Percentiles rank a stretch among this genome's conserved stretches.
Evolutionary conservation across 2,888 invertebrate species (phyloP).

Genomic region (Drosophila peninsularis): DNA sequence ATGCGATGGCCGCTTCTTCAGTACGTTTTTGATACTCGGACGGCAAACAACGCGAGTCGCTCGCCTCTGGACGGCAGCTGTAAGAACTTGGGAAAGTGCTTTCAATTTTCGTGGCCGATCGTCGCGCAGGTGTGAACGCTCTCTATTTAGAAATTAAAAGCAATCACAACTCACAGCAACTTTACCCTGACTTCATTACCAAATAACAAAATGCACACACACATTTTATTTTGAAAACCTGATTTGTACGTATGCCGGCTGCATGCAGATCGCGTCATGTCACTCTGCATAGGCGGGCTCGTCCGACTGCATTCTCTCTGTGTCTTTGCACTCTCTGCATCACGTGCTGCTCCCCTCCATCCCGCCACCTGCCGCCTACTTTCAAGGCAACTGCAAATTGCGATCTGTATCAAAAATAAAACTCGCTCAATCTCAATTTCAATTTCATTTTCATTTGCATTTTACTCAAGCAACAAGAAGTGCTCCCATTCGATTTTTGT

Average conservation of each 20-base stretch:
- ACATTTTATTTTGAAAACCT: too few relatives aligned
- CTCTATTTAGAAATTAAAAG: conserved; percentile 21
- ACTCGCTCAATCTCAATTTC: conserved; percentile 31
- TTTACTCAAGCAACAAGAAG: conserved; percentile 1
- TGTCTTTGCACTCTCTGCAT: conserved; percentile 39
- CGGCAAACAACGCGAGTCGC: conserved; percentile 67
- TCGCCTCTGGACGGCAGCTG: conserved; percentile 37
- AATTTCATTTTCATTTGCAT: conserved; percentile 21
- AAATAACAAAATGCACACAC: background rate
- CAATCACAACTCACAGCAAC: conserved; percentile 8
- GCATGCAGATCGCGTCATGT: conserved; percentile 23
- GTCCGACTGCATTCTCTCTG: conserved; percentile 72
- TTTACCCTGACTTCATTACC: background rate
- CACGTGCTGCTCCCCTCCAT: conserved; percentile 47
- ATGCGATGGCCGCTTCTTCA: conserved; percentile 48
- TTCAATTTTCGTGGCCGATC: conserved; percentile 41
- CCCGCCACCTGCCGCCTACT: conserved; percentile 9
- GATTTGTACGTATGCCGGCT: conserved; percentile 46
- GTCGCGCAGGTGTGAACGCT: conserved; percentile 53
- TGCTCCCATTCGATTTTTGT: background rate
- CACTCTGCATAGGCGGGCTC: conserved; percentile 41
- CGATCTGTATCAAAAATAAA: conserved; percentile 40
- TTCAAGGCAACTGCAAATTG: conserved; percentile 48
- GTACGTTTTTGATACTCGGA: conserved; percentile 70
- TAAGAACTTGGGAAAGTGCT: conserved; percentile 37